Evolutionary conservation across 1,140 invertebrate genomes (phyloP), one percentile per base, ranked within the genome.

Genomic region (Papilio polytes): DNA sequence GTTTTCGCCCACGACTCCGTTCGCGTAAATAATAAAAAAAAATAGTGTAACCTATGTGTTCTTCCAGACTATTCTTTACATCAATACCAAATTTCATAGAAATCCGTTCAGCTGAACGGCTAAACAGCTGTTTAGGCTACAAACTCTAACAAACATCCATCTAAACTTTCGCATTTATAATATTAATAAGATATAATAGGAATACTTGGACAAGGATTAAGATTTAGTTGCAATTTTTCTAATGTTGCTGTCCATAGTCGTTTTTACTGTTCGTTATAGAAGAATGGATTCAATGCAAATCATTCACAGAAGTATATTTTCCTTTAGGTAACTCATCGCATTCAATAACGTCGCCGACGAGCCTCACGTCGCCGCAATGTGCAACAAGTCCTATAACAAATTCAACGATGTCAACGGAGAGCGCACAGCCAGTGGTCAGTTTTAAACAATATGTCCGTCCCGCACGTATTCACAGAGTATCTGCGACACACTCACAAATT

Each of bases 361-460:
- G 92, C 73, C 85, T 93, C 8, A 91, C 91, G 20, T 94, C 93
- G 3, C 92, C 92, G 3, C 92, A 93, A 41, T 94, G 92, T 80
- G 89, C 93, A 26, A 94, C 92, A 53, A 94, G 93, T 81, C 93
- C 93, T 12, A 91, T 94, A 36, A 94, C 93, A 10, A 94, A 93
- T 53, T 94, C 93, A 18, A 94, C 93, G 13, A 89, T 94, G 87
- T 94, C 93, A 6, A 93, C 91, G 12, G 93, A 94, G 66, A 94
- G 93, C 74, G 86, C 91, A 53, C 92, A 94, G 81, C 91, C 92
- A 12, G 78, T 83, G 85, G 93, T 94, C 84, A 87, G 59, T 41
- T 36, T 74, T 66, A 63, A 70, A 36, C n/a, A 36, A 72, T 81
- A 66, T 66, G 63, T 31, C 22, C 26, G 22, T 26, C 12, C 10